phyloP scores from a whole-genome alignment of 2,888 invertebrate genomes.

The Polydrusus pterygomalis region DNA sequence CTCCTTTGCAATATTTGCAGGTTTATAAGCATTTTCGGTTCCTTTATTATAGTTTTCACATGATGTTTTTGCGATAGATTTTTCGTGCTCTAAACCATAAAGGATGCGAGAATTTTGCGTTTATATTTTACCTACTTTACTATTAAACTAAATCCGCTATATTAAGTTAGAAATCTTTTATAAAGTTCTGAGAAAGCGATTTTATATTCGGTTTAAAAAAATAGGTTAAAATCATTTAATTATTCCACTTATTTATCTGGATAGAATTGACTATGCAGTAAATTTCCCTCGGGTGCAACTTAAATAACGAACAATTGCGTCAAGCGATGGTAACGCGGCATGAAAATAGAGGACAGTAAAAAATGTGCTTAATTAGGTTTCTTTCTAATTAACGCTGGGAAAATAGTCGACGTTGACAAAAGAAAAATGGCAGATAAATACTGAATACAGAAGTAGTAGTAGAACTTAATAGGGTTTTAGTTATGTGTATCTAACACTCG shows the following conservation, averaged over 20 bases:
- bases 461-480: neutral
- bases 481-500: neutral
- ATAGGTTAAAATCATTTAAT: slow-evolving; percentile 2
- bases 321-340: slow-evolving; percentile 19
- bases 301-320: slow-evolving; percentile 32
- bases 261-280: neutral
- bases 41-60: too few relatives aligned
- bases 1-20: too few relatives aligned
- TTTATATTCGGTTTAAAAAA: neutral
- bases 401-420: neutral
- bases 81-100: too few relatives aligned
- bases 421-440: slow-evolving; percentile 11
- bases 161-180: too few relatives aligned
- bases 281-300: slow-evolving; percentile 25
- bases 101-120: too few relatives aligned
- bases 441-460: neutral
- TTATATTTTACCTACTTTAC: too few relatives aligned
- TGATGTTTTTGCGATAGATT: too few relatives aligned
- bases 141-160: too few relatives aligned
- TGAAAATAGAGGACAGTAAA: slow-evolving; percentile 12
- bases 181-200: neutral
- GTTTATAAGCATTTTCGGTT: too few relatives aligned
- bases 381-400: slow-evolving; percentile 14
- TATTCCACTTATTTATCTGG: slow-evolving; percentile 20
- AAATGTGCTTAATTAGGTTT: slow-evolving; percentile 12